Conservation (phyloP, 1,140 invertebrate genomes). For the Bacillus rossius region DNA sequence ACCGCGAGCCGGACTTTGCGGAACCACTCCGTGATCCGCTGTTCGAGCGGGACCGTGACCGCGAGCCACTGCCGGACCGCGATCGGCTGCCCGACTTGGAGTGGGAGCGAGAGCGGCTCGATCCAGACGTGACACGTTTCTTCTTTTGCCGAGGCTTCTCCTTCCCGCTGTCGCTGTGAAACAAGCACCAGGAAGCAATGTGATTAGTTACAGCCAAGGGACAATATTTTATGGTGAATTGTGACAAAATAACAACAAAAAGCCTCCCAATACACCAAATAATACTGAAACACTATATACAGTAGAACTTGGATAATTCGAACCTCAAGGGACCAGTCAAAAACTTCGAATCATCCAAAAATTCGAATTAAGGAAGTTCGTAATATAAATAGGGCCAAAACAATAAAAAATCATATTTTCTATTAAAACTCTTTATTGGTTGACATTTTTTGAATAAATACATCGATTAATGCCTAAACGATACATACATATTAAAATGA, state of each 20-base stretch:
- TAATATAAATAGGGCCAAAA: no score
- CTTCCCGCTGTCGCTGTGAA: constrained; percentile 43
- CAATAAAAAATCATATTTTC: no score
- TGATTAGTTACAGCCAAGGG: not conserved
- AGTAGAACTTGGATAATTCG: no score
- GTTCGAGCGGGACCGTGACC: constrained; percentile 31
- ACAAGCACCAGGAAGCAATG: not conserved
- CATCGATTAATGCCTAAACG: no score
- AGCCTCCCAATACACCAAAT: not conserved
- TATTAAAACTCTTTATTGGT: no score
- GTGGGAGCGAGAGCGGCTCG: constrained; percentile 28
- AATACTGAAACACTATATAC: no score
- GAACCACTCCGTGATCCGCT: constrained; percentile 26
- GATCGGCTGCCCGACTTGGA: constrained; percentile 36
- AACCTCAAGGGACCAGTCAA: no score
- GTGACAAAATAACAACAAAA: not conserved
- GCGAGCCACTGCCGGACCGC: constrained; percentile 36
- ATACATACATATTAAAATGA: no score
- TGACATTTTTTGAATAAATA: no score
- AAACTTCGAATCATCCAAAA: no score
- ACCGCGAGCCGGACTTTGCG: constrained; percentile 16
- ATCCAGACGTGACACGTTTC: constrained; percentile 39
- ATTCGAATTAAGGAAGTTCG: no score
- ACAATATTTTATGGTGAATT: no score
- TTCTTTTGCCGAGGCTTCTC: constrained; percentile 34